Evolutionary conservation across 2,113 vertebrate species (phyloP).

Genomic region (Larimichthys polyactis): DNA sequence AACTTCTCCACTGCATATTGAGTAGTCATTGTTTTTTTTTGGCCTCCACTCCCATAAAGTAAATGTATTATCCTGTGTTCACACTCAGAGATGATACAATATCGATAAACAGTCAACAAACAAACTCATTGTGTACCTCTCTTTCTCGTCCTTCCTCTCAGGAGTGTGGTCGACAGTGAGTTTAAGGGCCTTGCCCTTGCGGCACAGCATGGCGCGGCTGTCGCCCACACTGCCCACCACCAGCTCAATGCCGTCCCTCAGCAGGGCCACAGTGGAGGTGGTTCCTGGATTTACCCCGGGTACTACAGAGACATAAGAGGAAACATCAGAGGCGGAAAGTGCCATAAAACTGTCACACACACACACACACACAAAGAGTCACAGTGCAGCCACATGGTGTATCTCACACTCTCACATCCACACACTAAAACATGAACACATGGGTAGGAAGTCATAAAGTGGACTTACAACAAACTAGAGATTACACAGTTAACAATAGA

Average conservation of each 20-base stretch:
- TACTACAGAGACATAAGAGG: slow-evolving; percentile 83
- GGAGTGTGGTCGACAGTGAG: slow-evolving; percentile 97
- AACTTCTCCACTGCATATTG: too few relatives aligned
- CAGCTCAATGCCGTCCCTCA: slow-evolving; percentile 95
- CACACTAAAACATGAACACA: slow-evolving; percentile 59
- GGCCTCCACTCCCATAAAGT: too few relatives aligned
- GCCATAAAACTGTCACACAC: background rate
- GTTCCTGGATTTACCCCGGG: slow-evolving; percentile 88
- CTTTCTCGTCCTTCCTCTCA: slow-evolving; percentile 97
- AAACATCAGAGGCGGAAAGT: slow-evolving; percentile 74
- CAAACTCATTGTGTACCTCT: slow-evolving; percentile 85
- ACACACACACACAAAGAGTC: slow-evolving; percentile 25
- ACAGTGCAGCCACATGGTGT: slow-evolving; percentile 42
- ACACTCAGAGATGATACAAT: too few relatives aligned
- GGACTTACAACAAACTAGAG: slow-evolving; percentile 48
- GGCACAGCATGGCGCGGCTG: slow-evolving; percentile 95
- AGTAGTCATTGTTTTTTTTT: too few relatives aligned
- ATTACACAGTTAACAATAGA: slow-evolving; percentile 45
- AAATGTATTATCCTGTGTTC: too few relatives aligned
- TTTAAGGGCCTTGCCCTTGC: slow-evolving; percentile 94
- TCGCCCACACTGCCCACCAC: slow-evolving; percentile 97
- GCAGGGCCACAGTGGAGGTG: slow-evolving; percentile 96
- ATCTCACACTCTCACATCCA: slow-evolving; percentile 52
- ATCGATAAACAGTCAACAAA: too few relatives aligned
- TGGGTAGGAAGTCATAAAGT: slow-evolving; percentile 35